Evolutionary conservation across 2,888 invertebrate genomes (phyloP), one percentile per base, ranked within the genome.

Genomic region (Chymomyza caudatula): DNA sequence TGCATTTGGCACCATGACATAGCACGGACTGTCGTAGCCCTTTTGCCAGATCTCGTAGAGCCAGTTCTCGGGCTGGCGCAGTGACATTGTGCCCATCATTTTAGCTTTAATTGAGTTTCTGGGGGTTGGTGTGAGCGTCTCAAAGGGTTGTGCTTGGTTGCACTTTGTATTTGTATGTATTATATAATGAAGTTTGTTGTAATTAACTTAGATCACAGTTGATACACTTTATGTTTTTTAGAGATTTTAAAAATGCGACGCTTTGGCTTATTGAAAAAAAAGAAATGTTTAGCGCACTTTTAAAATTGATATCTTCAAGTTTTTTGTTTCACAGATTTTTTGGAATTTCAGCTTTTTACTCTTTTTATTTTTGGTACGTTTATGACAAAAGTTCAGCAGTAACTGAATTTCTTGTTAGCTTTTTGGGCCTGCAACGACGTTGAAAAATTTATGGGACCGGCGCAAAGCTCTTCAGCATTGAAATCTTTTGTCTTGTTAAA

Each of bases 1-100:
- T 91, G 93, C 91, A 92, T 93, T 92, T 85, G 93, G 93, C 89
- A 94, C 93, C 92, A 93, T 93, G 87, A 94, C 93, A 88, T 94
- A 94, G 92, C 93, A 93, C 88, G 93, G 92, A 76, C 93, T 92
- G 78, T 91, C 92, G 78, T 93, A 92, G 84, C 94, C 94, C 89
- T 92, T 92, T 87, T 93, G 93, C 90, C 92, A 92, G 89, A 94
- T 92, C 89, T 94, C 94, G 90, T 94, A 94, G 68, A 94, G 92
- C 91, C 93, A 93, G 88, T 92, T 92, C 91, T 91, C 90, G 51
- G 90, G 90, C 79, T 91, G 90, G 71, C 89, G 88, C 60, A 90
- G 78, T 51, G 90, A 86, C 90, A 90, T 88, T 65, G 90, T 90
- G 74, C 90, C 87, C 90, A 90, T 89, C 88, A 90, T 90, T 76